Evolutionary conservation across 2,888 invertebrate genomes (phyloP).

Genomic region (Acronicta alni): DNA sequence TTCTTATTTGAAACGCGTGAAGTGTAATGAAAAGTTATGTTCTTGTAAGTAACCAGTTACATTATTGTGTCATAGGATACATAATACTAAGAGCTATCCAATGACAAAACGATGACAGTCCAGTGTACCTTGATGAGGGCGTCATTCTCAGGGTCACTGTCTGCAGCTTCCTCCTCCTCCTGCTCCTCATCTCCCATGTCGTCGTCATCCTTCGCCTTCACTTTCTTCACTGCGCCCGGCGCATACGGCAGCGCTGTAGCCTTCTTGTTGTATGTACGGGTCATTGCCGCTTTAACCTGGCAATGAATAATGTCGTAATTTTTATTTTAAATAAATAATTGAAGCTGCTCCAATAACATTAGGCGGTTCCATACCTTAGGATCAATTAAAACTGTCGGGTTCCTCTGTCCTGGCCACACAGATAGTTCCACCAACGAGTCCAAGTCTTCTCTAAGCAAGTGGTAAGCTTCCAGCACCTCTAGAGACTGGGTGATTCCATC

Average conservation of each 20-base stretch:
- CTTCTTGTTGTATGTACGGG: constrained; percentile 97
- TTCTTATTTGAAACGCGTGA: too few relatives aligned
- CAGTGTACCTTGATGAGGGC: constrained; percentile 95
- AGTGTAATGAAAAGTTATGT: too few relatives aligned
- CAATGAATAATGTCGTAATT: too few relatives aligned
- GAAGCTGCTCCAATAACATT: too few relatives aligned
- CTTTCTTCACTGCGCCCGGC: constrained; percentile 90
- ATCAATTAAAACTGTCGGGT: constrained; percentile 93
- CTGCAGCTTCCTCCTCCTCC: constrained; percentile 90
- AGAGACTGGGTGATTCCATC: constrained; percentile 93
- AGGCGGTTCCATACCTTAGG: constrained; percentile 91
- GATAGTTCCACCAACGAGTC: constrained; percentile 96
- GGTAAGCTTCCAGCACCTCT: constrained; percentile 94
- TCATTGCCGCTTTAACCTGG: constrained; percentile 97
- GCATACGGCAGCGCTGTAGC: constrained; percentile 94
- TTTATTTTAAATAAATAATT: too few relatives aligned
- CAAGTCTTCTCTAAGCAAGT: constrained; percentile 96
- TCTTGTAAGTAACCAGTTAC: too few relatives aligned
- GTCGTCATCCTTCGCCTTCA: constrained; percentile 77
- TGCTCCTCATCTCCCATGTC: constrained; percentile 71
- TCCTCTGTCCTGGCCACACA: constrained; percentile 94
- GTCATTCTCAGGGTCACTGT: constrained; percentile 92
- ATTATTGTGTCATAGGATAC: too few relatives aligned
- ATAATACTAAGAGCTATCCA: too few relatives aligned
- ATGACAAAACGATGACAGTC: too few relatives aligned